Evolutionary conservation across 2,113 vertebrate genomes (phyloP).

Genomic region (Struthidea cinerea): DNA sequence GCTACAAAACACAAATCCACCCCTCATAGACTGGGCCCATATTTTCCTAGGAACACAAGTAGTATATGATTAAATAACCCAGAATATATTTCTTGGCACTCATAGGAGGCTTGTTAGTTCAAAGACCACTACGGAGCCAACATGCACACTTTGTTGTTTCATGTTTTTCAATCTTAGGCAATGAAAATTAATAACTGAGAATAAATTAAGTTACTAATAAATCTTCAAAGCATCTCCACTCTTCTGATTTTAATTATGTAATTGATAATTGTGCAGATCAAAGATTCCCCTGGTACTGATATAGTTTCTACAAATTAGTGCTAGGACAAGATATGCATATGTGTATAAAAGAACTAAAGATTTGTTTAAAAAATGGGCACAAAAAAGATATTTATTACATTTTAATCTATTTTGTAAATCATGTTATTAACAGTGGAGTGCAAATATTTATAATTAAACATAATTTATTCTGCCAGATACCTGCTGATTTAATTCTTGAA

Average conservation of each 20-base stretch:
- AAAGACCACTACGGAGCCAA: background rate
- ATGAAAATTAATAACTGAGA: background rate
- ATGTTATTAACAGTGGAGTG: background rate
- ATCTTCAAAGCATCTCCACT: background rate
- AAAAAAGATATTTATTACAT: background rate
- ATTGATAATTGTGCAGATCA: constrained; percentile 20
- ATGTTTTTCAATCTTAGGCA: background rate
- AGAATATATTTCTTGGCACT: background rate
- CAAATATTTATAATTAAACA: background rate
- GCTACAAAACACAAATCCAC: background rate
- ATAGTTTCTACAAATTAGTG: background rate
- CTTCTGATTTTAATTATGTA: constrained; percentile 7
- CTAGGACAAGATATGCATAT: background rate
- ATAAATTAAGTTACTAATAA: constrained; percentile 20
- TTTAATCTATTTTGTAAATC: background rate
- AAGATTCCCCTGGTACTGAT: background rate
- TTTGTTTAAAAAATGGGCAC: background rate
- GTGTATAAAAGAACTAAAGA: background rate
- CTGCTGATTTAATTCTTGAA: background rate
- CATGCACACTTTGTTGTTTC: background rate
- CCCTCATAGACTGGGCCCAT: background rate
- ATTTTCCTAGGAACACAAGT: background rate
- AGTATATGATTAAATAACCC: background rate
- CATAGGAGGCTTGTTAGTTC: background rate
- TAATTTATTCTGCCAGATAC: background rate